These are phyloP conservation scores for Odiellus spinosus DNA, from an alignment of 2,888 invertebrate species.

Conservation along the genomic window DNA sequence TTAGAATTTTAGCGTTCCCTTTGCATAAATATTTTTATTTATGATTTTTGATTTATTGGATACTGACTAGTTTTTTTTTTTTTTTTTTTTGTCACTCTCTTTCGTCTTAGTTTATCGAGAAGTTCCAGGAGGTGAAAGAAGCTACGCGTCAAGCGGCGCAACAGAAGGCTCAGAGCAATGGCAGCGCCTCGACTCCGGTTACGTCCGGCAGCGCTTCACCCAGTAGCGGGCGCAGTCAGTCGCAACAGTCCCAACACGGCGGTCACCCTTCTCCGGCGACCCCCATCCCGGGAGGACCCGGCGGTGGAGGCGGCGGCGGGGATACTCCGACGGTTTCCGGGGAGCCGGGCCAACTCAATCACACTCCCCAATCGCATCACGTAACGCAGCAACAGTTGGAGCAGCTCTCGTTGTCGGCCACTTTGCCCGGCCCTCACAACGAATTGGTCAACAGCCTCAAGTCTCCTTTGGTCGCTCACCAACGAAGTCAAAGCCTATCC, in stretches of 20 bases:
- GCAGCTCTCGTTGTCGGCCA: slow-evolving; percentile 9
- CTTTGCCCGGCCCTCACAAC: slow-evolving; percentile 24
- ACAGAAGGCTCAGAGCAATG: slow-evolving; percentile 21
- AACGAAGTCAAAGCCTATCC: slow-evolving; percentile 33
- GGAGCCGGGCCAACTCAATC: slow-evolving; percentile 5
- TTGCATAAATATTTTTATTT: too few species aligned
- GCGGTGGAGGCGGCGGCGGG: slow-evolving; percentile 8
- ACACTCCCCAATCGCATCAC: slow-evolving; percentile 19
- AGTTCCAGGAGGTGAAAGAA: slow-evolving; percentile 95
- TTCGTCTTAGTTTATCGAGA: slow-evolving; percentile 76
- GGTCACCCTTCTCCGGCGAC: slow-evolving; percentile 20
- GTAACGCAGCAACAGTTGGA: slow-evolving; percentile 9
- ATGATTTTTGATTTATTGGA: too few species aligned
- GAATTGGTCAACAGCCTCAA: slow-evolving; percentile 18
- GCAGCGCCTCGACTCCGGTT: slow-evolving; percentile 16
- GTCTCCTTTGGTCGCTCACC: slow-evolving; percentile 28
- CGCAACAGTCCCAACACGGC: not conserved
- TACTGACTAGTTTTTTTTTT: too few species aligned
- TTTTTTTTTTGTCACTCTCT: slow-evolving; percentile 3
- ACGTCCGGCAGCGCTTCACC: slow-evolving; percentile 17
- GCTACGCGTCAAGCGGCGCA: slow-evolving; percentile 45
- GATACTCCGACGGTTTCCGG: slow-evolving; percentile 16
- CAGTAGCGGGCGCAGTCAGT: slow-evolving; percentile 30
- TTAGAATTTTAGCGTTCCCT: too few species aligned
- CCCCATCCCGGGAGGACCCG: slow-evolving; percentile 30